A percentile compares a stretch with the other conserved stretches of the same genome.
These are phyloP conservation scores for Haemorhous mexicanus DNA, from an alignment of 2,113 vertebrate genomes.

Conservation along the genomic window DNA sequence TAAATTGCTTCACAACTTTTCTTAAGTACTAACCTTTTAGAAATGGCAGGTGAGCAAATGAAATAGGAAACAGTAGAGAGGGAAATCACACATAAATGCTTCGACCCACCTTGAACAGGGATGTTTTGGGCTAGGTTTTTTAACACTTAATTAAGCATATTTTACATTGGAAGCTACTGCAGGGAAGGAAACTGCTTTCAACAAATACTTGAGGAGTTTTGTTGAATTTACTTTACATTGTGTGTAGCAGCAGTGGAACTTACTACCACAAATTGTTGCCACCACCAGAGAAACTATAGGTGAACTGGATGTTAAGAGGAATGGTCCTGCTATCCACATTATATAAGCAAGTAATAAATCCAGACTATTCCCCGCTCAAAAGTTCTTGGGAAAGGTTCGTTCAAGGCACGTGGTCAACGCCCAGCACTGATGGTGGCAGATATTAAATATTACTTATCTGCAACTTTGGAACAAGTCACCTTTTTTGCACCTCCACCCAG, in stretches of 20 bases:
- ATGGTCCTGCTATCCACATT: background rate
- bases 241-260: background rate
- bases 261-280: background rate
- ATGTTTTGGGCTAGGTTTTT: background rate
- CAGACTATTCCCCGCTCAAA: background rate
- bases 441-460: background rate
- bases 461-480: background rate
- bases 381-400: background rate
- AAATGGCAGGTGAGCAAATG: background rate
- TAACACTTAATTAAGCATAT: background rate
- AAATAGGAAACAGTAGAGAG: slow-evolving; percentile 10
- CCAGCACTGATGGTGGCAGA: background rate
- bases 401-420: background rate
- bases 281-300: background rate
- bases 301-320: background rate
- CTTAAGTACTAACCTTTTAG: background rate
- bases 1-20: background rate
- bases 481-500: background rate
- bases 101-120: background rate
- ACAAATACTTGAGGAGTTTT: background rate
- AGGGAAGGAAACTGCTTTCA: background rate
- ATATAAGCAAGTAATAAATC: background rate
- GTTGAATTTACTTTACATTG: background rate
- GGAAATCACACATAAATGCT: background rate
- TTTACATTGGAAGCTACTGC: background rate